Evolutionary conservation across 2,113 vertebrate genomes (phyloP).

Genomic region (Psittacara wagleri): DNA sequence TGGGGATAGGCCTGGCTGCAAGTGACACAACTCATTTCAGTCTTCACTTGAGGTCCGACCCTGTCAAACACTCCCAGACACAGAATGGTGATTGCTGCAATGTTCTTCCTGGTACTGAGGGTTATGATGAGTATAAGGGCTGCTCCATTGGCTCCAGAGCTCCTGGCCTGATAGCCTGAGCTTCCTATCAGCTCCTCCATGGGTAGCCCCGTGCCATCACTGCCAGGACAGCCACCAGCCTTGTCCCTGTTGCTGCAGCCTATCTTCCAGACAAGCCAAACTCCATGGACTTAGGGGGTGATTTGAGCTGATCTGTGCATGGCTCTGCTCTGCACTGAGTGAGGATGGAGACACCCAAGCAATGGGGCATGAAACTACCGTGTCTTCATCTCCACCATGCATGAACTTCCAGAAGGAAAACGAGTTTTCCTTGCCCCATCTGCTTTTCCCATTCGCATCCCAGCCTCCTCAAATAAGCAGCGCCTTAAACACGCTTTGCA

Average conservation of each 20-base stretch:
- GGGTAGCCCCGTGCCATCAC: fast-evolving
- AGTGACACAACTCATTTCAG: fast-evolving
- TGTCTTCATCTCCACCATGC: fast-evolving
- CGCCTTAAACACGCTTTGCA: background rate
- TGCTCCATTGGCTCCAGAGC: background rate
- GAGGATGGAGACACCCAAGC: background rate
- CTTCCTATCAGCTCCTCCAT: background rate
- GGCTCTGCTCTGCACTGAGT: background rate
- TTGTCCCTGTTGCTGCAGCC: background rate
- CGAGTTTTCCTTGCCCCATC: fast-evolving
- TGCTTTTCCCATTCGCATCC: background rate
- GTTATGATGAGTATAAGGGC: background rate
- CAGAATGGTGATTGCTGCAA: background rate
- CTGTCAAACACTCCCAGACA: background rate
- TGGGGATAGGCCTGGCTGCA: background rate
- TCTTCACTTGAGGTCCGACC: background rate
- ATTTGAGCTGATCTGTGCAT: background rate
- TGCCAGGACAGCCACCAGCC: background rate
- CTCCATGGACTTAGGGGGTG: fast-evolving
- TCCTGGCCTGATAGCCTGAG: background rate
- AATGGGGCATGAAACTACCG: background rate
- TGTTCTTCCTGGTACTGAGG: background rate
- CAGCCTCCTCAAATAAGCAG: background rate
- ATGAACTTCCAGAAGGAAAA: background rate
- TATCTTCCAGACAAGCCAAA: background rate